Base-by-base conservation (phyloP, 2,113 vertebrate genomes). In the Raja brachyura region DNA sequence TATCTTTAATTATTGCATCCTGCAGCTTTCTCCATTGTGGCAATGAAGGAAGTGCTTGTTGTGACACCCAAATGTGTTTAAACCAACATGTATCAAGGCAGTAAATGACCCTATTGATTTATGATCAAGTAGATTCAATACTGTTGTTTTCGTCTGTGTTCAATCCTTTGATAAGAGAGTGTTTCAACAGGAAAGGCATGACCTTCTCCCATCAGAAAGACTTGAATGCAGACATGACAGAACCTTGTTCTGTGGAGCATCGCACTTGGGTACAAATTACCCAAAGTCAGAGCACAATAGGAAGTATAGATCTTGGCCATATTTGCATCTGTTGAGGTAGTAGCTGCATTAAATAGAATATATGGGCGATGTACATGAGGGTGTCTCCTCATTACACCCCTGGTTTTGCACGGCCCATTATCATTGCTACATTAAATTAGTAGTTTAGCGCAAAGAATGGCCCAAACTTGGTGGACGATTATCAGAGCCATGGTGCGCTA, bases 81-180 rank as follows among this genome's bases (percentile, higher is more conserved):
- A 88, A 88, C 59, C 63, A 88, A 88, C 63, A 63, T 88, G 59
- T 88, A 63, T 88, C 83, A 88, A 88, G 83, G n/a, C 83, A 88
- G 83, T 63, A 88, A 88, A 66, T 88, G 83, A 88, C 83, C 83
- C 59, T 63, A 88, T 88, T 88, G 83, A 88, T 88, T 88, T 88
- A 88, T 88, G 83, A 88, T 88, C 83, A 88, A 61, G 59, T 88
- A 1, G 59, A 66, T 31, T 31, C 61, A 88, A 66, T 16, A 63
- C 83, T 31, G 83, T 88, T 88, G 83, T 88, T 88, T 86, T 88
- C 28, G 83, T n/a, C 59, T 88, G 83, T 88, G 83, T 88, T 63
- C 83, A 88, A 63, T n/a, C 83, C 83, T 88, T 88, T 88, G 83
- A 88, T 88, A 88, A 88, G 28, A 88, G 83, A 88, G 59, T 31